Evolutionary conservation across 2,888 invertebrate genomes (phyloP).

Genomic region (Stenchaetothrips biformis): DNA sequence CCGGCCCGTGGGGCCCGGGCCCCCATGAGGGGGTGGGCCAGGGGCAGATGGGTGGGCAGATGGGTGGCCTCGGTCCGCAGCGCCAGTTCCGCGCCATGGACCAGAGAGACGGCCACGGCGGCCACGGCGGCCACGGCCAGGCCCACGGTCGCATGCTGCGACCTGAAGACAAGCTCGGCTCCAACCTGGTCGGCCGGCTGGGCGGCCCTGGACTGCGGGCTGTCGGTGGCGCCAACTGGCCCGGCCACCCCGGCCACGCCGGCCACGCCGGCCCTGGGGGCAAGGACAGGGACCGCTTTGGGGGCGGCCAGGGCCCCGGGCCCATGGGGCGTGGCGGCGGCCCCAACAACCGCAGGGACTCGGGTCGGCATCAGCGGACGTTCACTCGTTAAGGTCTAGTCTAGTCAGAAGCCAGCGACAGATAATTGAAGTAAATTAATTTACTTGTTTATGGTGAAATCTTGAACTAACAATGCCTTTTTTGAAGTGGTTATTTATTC

Average conservation of each 20-base stretch:
- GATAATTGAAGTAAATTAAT: background rate
- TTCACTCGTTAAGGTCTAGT: background rate
- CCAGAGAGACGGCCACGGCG: background rate
- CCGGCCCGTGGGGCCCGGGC: background rate
- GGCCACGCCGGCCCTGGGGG: background rate
- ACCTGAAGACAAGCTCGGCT: background rate
- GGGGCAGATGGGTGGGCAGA: background rate
- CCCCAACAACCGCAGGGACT: background rate
- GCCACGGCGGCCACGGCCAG: no score
- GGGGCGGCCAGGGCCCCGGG: background rate
- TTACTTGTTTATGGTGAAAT: background rate
- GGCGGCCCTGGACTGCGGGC: background rate
- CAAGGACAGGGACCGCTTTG: background rate
- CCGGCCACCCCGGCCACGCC: no score
- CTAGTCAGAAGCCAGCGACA: background rate
- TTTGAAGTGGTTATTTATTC: background rate
- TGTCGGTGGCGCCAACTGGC: background rate
- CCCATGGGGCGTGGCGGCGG: background rate
- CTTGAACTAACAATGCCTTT: background rate
- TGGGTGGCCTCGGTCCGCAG: background rate
- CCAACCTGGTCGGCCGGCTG: background rate
- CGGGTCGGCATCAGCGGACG: background rate
- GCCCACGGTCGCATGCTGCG: background rate
- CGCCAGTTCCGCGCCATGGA: background rate
- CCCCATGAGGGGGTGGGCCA: background rate